phyloP scores from a whole-genome alignment of 35 echinoderm and acorn worm species.

The Holothuria glaberrima region DNA sequence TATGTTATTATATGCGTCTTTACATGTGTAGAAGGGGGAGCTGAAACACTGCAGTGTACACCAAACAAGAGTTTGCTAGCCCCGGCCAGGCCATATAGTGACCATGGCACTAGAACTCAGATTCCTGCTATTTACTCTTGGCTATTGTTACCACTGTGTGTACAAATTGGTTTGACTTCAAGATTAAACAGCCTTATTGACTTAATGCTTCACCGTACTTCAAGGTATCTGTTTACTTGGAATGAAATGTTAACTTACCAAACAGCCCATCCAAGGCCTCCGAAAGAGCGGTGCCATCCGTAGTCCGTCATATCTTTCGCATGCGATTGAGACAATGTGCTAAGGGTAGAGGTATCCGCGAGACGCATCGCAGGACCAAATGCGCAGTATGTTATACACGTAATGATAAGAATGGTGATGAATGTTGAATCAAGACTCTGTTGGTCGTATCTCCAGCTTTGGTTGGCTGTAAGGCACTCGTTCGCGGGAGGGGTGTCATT shows the following conservation, averaged over 20 bases:
- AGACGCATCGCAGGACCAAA: conserved; percentile 62
- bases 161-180: not conserved
- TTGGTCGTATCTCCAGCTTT: conserved; percentile 71
- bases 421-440: conserved; percentile 39
- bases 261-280: conserved; percentile 66
- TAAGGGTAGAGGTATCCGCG: conserved; percentile 70
- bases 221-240: not conserved
- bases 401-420: conserved; percentile 58
- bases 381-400: conserved; percentile 48
- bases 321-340: conserved; percentile 31
- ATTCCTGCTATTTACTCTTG: no score
- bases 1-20: no score
- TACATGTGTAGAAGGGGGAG: no score
- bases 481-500: not conserved
- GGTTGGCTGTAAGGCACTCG: conserved; percentile 49
- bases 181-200: not conserved
- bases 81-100: no score
- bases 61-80: no score
- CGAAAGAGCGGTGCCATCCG: conserved; percentile 75
- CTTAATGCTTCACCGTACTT: not conserved
- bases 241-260: conserved; percentile 47
- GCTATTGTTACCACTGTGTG: no score
- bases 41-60: no score
- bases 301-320: conserved; percentile 70
- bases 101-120: no score